Evolutionary conservation across 2,888 invertebrate genomes (phyloP).

Genomic region (Drosophila lacicola): DNA sequence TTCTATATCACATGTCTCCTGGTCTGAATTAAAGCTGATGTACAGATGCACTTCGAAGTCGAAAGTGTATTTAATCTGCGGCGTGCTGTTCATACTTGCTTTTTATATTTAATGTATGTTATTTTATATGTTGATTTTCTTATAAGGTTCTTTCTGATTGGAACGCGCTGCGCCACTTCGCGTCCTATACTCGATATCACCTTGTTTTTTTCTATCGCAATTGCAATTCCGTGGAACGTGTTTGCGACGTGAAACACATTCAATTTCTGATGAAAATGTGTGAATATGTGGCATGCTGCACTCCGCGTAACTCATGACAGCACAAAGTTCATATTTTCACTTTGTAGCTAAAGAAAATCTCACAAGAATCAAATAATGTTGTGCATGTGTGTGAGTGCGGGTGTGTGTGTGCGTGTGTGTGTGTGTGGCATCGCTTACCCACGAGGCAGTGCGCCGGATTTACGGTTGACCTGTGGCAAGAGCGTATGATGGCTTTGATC

Average conservation of each 20-base stretch:
- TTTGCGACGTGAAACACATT: slow-evolving; percentile 5
- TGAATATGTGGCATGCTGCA: slow-evolving; percentile 1
- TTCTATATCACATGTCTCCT: too few species aligned
- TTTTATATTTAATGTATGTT: too few species aligned
- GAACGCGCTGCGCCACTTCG: too few species aligned
- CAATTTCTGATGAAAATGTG: neutral
- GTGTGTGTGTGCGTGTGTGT: neutral
- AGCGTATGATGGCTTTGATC: neutral
- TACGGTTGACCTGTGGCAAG: neutral
- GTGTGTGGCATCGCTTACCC: neutral
- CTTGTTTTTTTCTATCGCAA: neutral
- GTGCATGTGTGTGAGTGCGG: neutral
- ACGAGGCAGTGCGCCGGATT: neutral
- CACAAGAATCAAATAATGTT: slow-evolving; percentile 1
- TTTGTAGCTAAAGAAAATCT: neutral
- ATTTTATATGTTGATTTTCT: too few species aligned
- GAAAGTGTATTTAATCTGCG: too few species aligned
- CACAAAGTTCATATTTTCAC: slow-evolving; percentile 2
- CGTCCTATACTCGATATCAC: too few species aligned
- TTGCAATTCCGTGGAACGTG: neutral
- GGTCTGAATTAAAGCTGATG: too few species aligned
- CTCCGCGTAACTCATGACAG: neutral
- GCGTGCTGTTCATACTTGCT: too few species aligned
- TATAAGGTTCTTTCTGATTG: too few species aligned
- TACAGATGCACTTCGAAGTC: too few species aligned